These are phyloP conservation scores for Mimas tiliae DNA, from an alignment of 2,888 invertebrate species.

Conservation along the genomic window DNA sequence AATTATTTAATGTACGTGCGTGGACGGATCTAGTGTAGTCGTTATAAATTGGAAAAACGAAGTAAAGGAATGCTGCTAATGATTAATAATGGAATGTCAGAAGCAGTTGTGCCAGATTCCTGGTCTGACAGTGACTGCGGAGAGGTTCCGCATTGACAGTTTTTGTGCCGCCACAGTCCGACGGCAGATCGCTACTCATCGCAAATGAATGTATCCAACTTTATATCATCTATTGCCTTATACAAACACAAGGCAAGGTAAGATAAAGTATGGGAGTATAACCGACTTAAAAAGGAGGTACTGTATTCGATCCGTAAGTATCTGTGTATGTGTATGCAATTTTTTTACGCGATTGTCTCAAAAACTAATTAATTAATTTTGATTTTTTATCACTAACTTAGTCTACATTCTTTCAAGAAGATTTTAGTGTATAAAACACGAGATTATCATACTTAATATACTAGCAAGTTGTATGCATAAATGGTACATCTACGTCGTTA, in stretches of 20 bases:
- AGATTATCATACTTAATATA: too few relatives aligned
- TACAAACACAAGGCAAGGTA: neutral
- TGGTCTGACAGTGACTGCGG: slow-evolving; percentile 47
- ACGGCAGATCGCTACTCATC: neutral
- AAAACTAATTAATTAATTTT: too few relatives aligned
- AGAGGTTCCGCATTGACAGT: slow-evolving; percentile 70
- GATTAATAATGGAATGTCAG: slow-evolving; percentile 65
- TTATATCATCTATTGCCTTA: slow-evolving; percentile 9
- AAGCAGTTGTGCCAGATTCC: slow-evolving; percentile 68
- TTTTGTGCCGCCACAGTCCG: slow-evolving; percentile 47
- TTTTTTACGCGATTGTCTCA: too few relatives aligned
- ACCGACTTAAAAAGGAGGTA: neutral
- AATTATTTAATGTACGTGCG: slow-evolving; percentile 25
- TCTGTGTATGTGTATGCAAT: too few relatives aligned
- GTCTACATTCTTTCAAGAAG: too few relatives aligned
- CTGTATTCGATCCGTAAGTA: too few relatives aligned
- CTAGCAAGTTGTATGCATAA: too few relatives aligned
- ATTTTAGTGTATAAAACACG: too few relatives aligned
- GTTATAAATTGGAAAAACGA: slow-evolving; percentile 38
- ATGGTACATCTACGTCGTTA: too few relatives aligned
- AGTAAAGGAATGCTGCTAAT: slow-evolving; percentile 45
- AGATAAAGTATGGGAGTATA: neutral
- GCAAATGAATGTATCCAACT: slow-evolving; percentile 15
- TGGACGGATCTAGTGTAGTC: slow-evolving; percentile 17
- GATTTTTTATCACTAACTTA: too few relatives aligned